Evolutionary conservation across 2,797 vertebrate species (phyloP).

Genomic region (Sylvilagus floridanus): DNA sequence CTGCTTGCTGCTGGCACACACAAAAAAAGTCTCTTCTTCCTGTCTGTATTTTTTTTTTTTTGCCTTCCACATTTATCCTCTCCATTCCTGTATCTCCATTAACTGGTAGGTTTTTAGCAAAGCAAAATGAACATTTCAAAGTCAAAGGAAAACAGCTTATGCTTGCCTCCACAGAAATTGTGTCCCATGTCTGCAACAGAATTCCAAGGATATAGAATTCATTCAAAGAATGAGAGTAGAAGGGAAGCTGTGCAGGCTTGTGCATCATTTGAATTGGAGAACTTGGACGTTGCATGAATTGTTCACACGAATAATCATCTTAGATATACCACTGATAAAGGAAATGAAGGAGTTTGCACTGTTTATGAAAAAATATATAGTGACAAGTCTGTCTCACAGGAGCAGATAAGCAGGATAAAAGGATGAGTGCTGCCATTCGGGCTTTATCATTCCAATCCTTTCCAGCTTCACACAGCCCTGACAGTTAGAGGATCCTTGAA

Average conservation of each 20-base stretch:
- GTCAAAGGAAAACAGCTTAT: constrained; percentile 6
- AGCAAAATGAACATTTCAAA: constrained; percentile 47
- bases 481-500: neutral
- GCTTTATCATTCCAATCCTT: neutral
- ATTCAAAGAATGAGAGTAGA: neutral
- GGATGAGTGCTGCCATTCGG: neutral
- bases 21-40: neutral
- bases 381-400: neutral
- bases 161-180: neutral
- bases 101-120: constrained; percentile 37
- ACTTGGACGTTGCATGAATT: neutral
- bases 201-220: neutral
- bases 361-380: neutral
- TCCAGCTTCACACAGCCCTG: neutral
- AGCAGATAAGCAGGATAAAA: neutral
- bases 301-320: neutral
- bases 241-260: neutral
- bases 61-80: constrained; percentile 35
- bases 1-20: neutral
- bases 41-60: neutral
- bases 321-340: neutral
- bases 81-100: neutral
- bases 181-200: neutral
- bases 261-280: neutral
- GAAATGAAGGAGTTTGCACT: neutral